A percentile compares a stretch with the other conserved stretches of the same genome.
These are phyloP conservation scores for Menura novaehollandiae DNA, from an alignment of 2,113 vertebrate species.

Conservation along the genomic window DNA sequence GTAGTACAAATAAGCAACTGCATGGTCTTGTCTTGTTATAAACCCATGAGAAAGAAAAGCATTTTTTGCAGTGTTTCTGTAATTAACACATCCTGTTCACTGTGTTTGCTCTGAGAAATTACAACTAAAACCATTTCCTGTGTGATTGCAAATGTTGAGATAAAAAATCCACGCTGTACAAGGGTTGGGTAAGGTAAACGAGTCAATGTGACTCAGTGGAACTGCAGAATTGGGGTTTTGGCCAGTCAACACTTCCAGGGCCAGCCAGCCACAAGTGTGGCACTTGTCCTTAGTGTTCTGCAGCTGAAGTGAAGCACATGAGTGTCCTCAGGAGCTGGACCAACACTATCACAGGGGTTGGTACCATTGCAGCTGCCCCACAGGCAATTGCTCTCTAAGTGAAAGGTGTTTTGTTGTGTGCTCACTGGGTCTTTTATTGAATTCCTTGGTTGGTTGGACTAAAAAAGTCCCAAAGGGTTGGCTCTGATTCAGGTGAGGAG, in stretches of 20 bases:
- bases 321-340: background rate
- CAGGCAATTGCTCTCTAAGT: background rate
- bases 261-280: background rate
- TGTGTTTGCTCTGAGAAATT: background rate
- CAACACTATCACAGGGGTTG: background rate
- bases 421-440: background rate
- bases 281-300: background rate
- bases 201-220: constrained; percentile 63
- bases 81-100: background rate
- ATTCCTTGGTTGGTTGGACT: background rate
- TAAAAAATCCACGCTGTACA: constrained; percentile 20
- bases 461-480: background rate
- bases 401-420: background rate
- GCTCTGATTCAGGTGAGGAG: background rate
- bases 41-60: background rate
- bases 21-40: background rate
- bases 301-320: background rate
- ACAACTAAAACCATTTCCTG: background rate
- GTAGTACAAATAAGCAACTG: background rate
- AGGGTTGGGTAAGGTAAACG: background rate
- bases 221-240: background rate
- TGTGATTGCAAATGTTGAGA: background rate
- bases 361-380: background rate
- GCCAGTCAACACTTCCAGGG: background rate
- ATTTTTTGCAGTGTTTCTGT: background rate